A percentile compares a stretch with the other conserved stretches of the same genome.
phyloP scores from a whole-genome alignment of 2,888 invertebrate genomes.

The Eledone cirrhosa region DNA sequence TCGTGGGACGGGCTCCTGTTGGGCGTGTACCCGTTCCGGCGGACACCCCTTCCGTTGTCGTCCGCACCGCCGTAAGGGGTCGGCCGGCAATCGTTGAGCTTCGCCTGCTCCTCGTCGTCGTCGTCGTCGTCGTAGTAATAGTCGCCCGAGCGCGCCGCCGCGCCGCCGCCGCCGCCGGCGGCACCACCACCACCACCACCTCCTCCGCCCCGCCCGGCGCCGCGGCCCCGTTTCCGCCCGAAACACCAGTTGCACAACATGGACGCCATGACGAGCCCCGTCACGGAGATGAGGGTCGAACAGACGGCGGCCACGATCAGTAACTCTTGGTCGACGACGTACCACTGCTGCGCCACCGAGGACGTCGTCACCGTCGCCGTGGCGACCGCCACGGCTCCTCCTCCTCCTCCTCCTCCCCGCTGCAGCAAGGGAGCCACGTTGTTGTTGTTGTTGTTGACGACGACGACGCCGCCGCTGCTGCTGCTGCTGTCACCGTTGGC shows the following conservation, averaged over 20 bases:
- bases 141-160: no score
- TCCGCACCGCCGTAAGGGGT: neutral
- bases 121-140: neutral
- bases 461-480: no score
- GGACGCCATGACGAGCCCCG: conserved; percentile 14
- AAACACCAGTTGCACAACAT: conserved; percentile 27
- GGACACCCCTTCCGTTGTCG: neutral
- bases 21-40: neutral
- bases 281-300: conserved; percentile 22
- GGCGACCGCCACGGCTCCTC: no score
- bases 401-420: no score
- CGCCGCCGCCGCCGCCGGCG: neutral
- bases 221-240: neutral
- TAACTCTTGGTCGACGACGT: neutral
- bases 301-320: conserved; percentile 11
- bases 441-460: no score
- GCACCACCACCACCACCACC: neutral
- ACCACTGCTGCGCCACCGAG: neutral
- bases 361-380: no score
- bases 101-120: conserved; percentile 1
- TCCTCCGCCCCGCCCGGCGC: neutral
- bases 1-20: conserved; percentile 12
- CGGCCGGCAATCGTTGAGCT: conserved; percentile 3
- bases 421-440: no score
- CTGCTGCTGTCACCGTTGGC: no score